Percentiles rank a stretch among this genome's conserved stretches.
phyloP scores from a whole-genome alignment of 37 sponge, comb jelly and placozoan genomes.

The Spongilla lacustris region DNA sequence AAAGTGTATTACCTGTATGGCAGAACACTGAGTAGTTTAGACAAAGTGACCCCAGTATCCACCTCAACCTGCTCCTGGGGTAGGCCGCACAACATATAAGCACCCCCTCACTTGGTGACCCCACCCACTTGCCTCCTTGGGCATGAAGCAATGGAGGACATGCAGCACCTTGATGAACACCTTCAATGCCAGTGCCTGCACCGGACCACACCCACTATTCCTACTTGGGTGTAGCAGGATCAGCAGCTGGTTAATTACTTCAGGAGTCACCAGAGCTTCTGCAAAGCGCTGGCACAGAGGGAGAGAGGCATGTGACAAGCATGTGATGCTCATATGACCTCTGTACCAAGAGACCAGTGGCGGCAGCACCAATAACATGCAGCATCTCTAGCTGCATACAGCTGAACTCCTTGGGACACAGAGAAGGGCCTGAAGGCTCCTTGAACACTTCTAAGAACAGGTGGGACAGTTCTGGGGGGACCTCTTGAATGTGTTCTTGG shows the following conservation, averaged over 20 bases:
- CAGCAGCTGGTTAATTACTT: conserved; percentile 26
- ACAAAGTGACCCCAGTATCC: neutral
- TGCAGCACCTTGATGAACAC: conserved; percentile 65
- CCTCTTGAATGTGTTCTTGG: neutral
- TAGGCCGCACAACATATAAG: neutral
- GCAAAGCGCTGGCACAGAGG: neutral
- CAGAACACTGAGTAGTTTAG: neutral
- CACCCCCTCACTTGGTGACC: neutral
- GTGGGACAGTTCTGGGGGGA: neutral
- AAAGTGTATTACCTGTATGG: neutral
- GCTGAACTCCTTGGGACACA: conserved; percentile 14
- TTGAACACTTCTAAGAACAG: neutral
- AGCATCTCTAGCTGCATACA: neutral
- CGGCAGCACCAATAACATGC: neutral
- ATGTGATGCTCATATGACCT: neutral
- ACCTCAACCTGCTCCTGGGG: neutral
- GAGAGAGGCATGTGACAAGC: neutral
- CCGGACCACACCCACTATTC: conserved; percentile 20
- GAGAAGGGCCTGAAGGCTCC: conserved; percentile 19
- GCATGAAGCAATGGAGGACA: conserved; percentile 46
- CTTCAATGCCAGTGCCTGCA: conserved; percentile 57
- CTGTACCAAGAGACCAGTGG: neutral
- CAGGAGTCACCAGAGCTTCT: neutral
- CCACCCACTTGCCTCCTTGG: conserved; percentile 29
- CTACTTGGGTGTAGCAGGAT: conserved; percentile 69